Conservation (phyloP, 2,797 vertebrate species). For the Catostomus latipinnis region DNA sequence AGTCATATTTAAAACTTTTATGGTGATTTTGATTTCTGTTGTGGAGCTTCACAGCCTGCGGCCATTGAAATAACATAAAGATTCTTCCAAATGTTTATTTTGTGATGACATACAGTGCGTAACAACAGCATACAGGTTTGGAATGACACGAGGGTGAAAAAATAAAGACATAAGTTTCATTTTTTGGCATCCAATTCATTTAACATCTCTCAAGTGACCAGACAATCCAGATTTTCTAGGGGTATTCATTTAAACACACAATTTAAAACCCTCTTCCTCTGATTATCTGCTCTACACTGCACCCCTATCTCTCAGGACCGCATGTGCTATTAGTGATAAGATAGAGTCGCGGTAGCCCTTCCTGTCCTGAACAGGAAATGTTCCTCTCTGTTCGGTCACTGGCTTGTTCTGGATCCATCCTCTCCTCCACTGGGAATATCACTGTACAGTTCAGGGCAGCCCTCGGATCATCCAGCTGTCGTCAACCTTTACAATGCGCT, state of each 20-base stretch:
- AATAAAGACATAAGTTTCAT: too few relatives aligned
- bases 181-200: too few relatives aligned
- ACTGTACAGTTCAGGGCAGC: not conserved
- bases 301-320: conserved; percentile 44
- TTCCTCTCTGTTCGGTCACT: conserved; percentile 68
- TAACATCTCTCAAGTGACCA: not conserved
- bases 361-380: conserved; percentile 88
- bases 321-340: conserved; percentile 81
- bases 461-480: conserved; percentile 7
- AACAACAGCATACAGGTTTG: too few relatives aligned
- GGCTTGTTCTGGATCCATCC: conserved; percentile 39
- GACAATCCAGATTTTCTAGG: not conserved
- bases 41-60: too few relatives aligned
- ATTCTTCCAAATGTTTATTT: too few relatives aligned
- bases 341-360: conserved; percentile 84
- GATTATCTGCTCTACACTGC: conserved; percentile 19
- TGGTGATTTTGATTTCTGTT: too few relatives aligned
- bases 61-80: too few relatives aligned
- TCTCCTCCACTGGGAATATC: conserved; percentile 44
- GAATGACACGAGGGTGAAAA: too few relatives aligned
- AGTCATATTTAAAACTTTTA: too few relatives aligned
- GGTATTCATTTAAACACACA: conserved; percentile 27
- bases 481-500: not conserved
- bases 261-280: conserved; percentile 31
- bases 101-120: too few relatives aligned